Conservation (phyloP, 1,140 invertebrate species). For the Fopius arisanus region DNA sequence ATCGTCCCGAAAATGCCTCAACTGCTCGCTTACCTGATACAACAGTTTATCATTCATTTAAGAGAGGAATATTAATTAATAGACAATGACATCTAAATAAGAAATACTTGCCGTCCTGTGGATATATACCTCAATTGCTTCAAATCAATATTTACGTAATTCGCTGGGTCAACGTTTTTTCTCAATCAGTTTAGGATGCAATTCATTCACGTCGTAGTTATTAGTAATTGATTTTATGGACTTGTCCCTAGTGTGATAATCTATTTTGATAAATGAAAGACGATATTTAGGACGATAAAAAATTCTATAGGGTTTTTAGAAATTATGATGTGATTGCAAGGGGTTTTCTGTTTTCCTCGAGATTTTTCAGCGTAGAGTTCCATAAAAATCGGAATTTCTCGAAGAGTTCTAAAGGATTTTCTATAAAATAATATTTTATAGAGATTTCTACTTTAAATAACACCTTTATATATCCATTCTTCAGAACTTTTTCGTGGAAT, state of each 20-base stretch:
- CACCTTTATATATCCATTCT: too few species aligned
- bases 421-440: not conserved
- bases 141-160: not conserved
- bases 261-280: constrained; percentile 23
- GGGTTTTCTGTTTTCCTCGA: too few species aligned
- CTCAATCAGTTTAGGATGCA: not conserved
- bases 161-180: not conserved
- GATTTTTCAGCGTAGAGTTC: too few species aligned
- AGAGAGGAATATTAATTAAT: constrained; percentile 30
- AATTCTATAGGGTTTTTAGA: too few species aligned
- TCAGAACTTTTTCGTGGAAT: too few species aligned
- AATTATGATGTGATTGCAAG: too few species aligned
- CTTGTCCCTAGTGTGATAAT: constrained; percentile 17
- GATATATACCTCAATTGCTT: constrained; percentile 35
- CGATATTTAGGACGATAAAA: not conserved
- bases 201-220: not conserved
- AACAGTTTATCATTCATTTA: constrained; percentile 34
- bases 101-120: constrained; percentile 18
- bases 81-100: not conserved
- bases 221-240: not conserved
- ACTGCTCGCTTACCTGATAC: too few species aligned
- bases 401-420: not conserved
- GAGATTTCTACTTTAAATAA: too few species aligned
- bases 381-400: too few species aligned
- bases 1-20: too few species aligned